phyloP scores from a whole-genome alignment of 1,140 invertebrate species.

The Cyclargus thomasi region DNA sequence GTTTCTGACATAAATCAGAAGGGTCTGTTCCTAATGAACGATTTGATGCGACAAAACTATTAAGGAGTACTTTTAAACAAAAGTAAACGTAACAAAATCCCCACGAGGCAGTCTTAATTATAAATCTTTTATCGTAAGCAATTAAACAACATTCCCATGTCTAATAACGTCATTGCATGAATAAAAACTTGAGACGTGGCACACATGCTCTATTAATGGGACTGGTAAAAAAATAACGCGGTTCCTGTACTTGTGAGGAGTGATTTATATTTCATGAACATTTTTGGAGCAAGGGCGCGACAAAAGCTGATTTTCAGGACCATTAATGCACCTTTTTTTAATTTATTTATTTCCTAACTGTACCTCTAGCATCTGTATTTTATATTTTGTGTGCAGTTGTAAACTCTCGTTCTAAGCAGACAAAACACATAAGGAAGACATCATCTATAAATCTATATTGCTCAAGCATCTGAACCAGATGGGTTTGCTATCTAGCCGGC shows the following conservation, averaged over 20 bases:
- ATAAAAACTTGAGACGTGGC: conserved; percentile 1
- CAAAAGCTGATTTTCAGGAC: neutral
- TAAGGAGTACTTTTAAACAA: neutral
- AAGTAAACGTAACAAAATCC: neutral
- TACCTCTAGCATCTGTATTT: neutral
- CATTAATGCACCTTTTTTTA: no score
- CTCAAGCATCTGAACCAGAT: neutral
- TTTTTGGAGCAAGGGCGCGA: neutral
- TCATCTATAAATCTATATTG: neutral
- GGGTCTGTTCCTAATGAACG: neutral
- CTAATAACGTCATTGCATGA: conserved; percentile 9
- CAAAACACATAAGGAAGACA: neutral
- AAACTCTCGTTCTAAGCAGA: neutral
- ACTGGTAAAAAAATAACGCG: conserved; percentile 5
- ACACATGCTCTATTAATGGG: conserved; percentile 5
- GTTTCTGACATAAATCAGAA: no score
- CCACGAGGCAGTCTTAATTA: neutral
- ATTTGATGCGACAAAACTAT: neutral
- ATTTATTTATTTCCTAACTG: neutral
- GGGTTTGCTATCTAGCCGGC: neutral
- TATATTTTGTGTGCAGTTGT: no score
- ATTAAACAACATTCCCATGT: conserved; percentile 10
- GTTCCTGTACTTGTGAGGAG: neutral
- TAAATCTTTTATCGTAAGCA: conserved; percentile 11
- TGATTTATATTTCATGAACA: neutral